Conservation (phyloP, 1,140 invertebrate species). For the Reticulitermes speratus region DNA sequence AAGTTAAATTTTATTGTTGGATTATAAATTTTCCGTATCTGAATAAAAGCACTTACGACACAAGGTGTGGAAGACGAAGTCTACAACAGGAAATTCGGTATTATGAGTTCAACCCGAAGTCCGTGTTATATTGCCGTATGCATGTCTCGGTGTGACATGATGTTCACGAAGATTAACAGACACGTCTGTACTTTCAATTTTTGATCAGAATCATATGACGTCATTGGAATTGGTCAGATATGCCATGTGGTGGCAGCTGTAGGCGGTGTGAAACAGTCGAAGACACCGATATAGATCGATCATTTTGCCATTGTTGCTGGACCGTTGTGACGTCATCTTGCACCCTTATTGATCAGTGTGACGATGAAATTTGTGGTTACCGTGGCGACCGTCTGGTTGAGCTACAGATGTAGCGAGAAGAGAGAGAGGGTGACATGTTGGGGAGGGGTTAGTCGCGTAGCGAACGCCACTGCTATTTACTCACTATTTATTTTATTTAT, state of each 20-base stretch:
- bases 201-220: neutral
- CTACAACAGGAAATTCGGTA: too few species aligned
- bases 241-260: neutral
- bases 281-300: neutral
- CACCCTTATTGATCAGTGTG: constrained; percentile 25
- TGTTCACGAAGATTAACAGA: too few species aligned
- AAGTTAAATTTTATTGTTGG: too few species aligned
- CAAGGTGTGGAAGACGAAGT: too few species aligned
- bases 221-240: neutral
- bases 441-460: neutral
- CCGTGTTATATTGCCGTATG: too few species aligned
- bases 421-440: neutral
- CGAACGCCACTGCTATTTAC: neutral
- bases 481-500: too few species aligned
- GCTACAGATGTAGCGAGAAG: neutral
- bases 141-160: too few species aligned
- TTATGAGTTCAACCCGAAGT: too few species aligned
- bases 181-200: too few species aligned
- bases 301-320: constrained; percentile 3
- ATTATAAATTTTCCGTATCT: too few species aligned
- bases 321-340: constrained; percentile 27
- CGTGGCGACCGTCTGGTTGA: constrained; percentile 22
- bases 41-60: too few species aligned
- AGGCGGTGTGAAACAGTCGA: neutral
- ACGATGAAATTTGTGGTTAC: constrained; percentile 24